These are phyloP conservation scores for Hedya salicella DNA, from an alignment of 2,888 invertebrate genomes.

Conservation along the genomic window DNA sequence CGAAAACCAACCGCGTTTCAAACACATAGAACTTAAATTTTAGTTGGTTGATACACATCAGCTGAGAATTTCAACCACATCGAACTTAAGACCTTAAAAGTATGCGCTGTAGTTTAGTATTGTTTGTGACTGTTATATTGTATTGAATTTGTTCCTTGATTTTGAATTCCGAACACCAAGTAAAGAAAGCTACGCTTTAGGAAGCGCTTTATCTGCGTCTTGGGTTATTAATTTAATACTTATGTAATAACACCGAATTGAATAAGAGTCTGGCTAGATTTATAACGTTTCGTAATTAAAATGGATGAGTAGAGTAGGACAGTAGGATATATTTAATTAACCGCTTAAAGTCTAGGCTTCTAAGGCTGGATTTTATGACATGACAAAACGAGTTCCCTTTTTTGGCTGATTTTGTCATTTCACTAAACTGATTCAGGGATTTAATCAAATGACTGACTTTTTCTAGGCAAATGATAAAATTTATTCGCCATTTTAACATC, in stretches of 20 bases:
- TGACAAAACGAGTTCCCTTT: no score
- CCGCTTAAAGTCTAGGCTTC: no score
- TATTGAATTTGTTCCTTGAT: slow-evolving; percentile 74
- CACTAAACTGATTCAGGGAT: no score
- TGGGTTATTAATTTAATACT: slow-evolving; percentile 66
- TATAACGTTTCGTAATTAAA: slow-evolving; percentile 2
- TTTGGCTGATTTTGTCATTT: no score
- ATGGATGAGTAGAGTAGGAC: slow-evolving; percentile 6
- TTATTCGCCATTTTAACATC: no score
- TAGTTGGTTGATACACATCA: slow-evolving; percentile 7
- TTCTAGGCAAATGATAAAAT: no score
- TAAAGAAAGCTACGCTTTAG: slow-evolving; percentile 81
- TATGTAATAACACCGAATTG: slow-evolving; percentile 53
- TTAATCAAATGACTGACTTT: no score
- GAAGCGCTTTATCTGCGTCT: slow-evolving; percentile 66
- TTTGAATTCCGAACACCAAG: slow-evolving; percentile 78
- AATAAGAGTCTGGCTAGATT: not conserved
- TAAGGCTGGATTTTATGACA: no score
- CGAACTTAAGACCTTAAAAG: slow-evolving; percentile 1
- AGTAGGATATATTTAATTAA: no score
- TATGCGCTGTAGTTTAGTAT: not conserved
- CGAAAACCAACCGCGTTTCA: slow-evolving; percentile 52
- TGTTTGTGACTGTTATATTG: slow-evolving; percentile 37
- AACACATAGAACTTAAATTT: not conserved
- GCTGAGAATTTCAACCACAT: slow-evolving; percentile 24